Conservation (phyloP, 2,888 invertebrate species). For the Phoenoteleia sp. region DNA sequence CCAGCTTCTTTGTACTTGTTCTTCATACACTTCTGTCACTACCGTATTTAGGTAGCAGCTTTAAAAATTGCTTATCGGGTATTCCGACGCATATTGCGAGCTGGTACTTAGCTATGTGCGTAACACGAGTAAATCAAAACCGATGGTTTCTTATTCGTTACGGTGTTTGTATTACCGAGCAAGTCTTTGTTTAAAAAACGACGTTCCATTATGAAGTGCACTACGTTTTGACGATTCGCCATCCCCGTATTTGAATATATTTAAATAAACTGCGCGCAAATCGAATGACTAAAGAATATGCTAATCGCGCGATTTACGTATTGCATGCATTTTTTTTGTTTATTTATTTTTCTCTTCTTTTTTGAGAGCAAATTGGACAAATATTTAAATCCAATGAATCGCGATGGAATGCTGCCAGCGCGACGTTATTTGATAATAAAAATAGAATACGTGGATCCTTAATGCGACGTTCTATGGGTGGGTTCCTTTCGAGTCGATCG, state of each 20-base stretch:
- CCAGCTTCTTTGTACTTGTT: constrained; percentile 76
- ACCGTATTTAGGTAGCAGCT: constrained; percentile 63
- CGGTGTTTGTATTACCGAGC: neutral
- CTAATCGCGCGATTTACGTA: neutral
- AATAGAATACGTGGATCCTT: constrained; percentile 33
- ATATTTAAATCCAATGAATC: constrained; percentile 23
- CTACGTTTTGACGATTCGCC: neutral
- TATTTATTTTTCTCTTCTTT: too few species aligned
- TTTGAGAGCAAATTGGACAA: constrained; percentile 5
- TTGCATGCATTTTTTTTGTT: neutral
- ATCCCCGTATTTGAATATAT: neutral
- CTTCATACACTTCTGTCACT: constrained; percentile 68
- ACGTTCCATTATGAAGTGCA: constrained; percentile 10
- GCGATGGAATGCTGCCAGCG: constrained; percentile 14
- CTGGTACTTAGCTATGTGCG: neutral
- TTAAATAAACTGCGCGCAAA: neutral
- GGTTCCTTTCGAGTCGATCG: neutral
- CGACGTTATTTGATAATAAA: constrained; percentile 31
- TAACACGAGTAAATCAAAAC: constrained; percentile 3
- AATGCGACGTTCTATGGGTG: constrained; percentile 13
- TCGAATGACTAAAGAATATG: neutral
- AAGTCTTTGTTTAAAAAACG: constrained; percentile 18
- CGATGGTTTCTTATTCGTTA: neutral
- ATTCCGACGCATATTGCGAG: neutral
- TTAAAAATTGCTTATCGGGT: constrained; percentile 56